phyloP scores from a whole-genome alignment of 2,888 invertebrate species.

The Apodemia duryi region DNA sequence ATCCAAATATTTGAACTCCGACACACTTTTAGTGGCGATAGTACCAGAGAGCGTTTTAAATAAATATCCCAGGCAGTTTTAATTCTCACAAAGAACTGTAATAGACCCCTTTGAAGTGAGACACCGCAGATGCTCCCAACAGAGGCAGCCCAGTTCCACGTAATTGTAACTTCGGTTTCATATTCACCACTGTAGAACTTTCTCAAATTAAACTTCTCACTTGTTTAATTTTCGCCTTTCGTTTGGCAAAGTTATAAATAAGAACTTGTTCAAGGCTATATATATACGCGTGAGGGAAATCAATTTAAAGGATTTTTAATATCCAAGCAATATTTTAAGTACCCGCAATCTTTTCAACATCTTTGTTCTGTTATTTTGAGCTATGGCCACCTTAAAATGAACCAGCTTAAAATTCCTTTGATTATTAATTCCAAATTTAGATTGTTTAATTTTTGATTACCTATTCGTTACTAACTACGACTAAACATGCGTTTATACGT shows the following conservation, averaged over 20 bases:
- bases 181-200: constrained; percentile 4
- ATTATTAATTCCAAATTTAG: too few species aligned
- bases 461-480: too few species aligned
- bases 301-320: too few species aligned
- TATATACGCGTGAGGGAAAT: too few species aligned
- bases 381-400: too few species aligned
- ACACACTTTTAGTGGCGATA: constrained; percentile 19
- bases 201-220: constrained; percentile 1
- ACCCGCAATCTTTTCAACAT: too few species aligned
- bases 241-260: neutral
- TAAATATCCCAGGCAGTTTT: constrained; percentile 52
- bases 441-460: too few species aligned
- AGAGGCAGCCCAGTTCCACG: constrained; percentile 17
- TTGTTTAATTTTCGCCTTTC: constrained; percentile 3
- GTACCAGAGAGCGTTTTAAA: constrained; percentile 41
- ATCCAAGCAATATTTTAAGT: too few species aligned
- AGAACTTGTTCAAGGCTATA: too few species aligned
- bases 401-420: too few species aligned
- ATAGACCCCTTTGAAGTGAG: constrained; percentile 24
- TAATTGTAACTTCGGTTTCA: constrained; percentile 1
- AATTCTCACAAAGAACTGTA: constrained; percentile 42
- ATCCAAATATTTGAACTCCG: neutral
- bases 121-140: constrained; percentile 23
- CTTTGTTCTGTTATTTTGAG: too few species aligned
- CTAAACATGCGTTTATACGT: too few species aligned